A percentile compares a stretch with the other conserved stretches of the same genome.
These are phyloP conservation scores for Aleiodes sp. DNA, from an alignment of 1,140 invertebrate genomes.

Conservation along the genomic window DNA sequence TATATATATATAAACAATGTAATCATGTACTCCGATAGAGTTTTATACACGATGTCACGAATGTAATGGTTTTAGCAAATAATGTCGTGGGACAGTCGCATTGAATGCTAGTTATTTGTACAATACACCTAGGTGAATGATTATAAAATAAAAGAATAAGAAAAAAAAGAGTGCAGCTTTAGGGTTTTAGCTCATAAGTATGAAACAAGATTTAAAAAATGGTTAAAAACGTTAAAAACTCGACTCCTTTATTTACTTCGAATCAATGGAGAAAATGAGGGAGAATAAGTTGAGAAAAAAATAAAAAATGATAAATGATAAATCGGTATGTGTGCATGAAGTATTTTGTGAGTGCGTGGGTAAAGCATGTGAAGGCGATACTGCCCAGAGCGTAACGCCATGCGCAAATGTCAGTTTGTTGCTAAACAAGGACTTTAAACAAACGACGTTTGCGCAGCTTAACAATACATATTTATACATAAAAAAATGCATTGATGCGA, in stretches of 20 bases:
- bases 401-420: slow-evolving; percentile 57
- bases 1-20: slow-evolving; percentile 52
- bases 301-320: slow-evolving; percentile 17
- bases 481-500: slow-evolving; percentile 56
- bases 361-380: slow-evolving; percentile 24
- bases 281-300: slow-evolving; percentile 29
- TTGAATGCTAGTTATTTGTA: slow-evolving; percentile 66
- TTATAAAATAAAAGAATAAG: slow-evolving; percentile 35
- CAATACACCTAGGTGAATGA: slow-evolving; percentile 66
- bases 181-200: slow-evolving; percentile 30
- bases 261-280: slow-evolving; percentile 42
- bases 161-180: slow-evolving; percentile 41
- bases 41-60: slow-evolving; percentile 67
- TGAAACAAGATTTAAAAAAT: slow-evolving; percentile 20
- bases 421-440: slow-evolving; percentile 55
- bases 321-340: slow-evolving; percentile 31
- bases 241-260: slow-evolving; percentile 60
- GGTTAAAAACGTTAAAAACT: slow-evolving; percentile 40
- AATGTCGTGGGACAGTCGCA: slow-evolving; percentile 50
- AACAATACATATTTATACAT: slow-evolving; percentile 67
- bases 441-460: slow-evolving; percentile 59
- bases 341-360: slow-evolving; percentile 18
- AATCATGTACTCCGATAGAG: slow-evolving; percentile 67
- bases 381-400: no score
- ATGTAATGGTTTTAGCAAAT: slow-evolving; percentile 56